These are phyloP conservation scores for Melanogrammus aeglefinus DNA, from an alignment of 2,797 vertebrate genomes.

Conservation along the genomic window DNA sequence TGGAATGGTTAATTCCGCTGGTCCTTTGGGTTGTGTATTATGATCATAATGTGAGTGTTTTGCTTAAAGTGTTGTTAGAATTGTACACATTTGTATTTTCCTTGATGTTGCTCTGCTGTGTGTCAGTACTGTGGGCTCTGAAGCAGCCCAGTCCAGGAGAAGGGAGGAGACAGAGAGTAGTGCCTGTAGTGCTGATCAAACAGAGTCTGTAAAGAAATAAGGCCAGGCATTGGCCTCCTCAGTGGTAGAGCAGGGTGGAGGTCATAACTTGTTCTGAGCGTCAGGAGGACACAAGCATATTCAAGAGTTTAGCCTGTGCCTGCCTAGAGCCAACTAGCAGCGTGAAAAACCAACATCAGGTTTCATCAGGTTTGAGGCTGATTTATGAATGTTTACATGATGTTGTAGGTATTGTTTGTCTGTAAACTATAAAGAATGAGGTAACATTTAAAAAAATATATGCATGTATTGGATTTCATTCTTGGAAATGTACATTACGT, in stretches of 20 bases:
- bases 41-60: background rate
- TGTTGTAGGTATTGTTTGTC: background rate
- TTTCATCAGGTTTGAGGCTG: background rate
- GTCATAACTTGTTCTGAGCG: background rate
- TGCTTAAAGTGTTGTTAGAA: no score
- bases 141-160: no score
- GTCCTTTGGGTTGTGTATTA: background rate
- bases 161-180: no score
- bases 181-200: no score
- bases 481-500: no score
- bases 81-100: no score
- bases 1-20: slow-evolving; percentile 12
- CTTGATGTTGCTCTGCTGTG: no score
- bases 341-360: background rate
- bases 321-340: background rate
- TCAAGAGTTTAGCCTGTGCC: background rate
- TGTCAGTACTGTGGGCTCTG: no score
- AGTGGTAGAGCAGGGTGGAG: background rate
- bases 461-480: no score
- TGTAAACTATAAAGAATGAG: no score
- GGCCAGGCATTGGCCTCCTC: background rate
- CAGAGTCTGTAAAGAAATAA: no score
- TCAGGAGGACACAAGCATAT: background rate
- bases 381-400: background rate
- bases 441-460: no score